Evolutionary conservation across 2,113 vertebrate genomes (phyloP).

Genomic region (Phoenicopterus ruber): DNA sequence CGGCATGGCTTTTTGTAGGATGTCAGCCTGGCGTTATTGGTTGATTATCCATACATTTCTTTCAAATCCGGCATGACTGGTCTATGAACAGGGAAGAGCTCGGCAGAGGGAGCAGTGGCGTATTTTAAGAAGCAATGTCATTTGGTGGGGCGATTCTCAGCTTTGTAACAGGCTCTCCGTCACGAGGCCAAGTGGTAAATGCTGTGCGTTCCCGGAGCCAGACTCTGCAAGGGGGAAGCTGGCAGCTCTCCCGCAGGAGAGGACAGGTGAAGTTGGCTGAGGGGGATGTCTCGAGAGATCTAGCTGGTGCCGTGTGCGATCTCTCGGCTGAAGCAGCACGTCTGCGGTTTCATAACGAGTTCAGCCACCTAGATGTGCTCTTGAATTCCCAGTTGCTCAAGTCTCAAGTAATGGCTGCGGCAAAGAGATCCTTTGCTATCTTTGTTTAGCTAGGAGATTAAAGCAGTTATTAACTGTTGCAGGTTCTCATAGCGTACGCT

Average conservation of each 20-base stretch:
- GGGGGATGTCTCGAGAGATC: background rate
- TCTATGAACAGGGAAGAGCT: background rate
- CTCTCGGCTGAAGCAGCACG: rapidly evolving
- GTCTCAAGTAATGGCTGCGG: background rate
- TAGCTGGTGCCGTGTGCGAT: rapidly evolving
- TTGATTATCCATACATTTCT: background rate
- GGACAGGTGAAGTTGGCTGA: background rate
- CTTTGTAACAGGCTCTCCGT: background rate
- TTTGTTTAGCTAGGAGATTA: background rate
- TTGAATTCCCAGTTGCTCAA: background rate
- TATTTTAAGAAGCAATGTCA: background rate
- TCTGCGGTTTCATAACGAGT: background rate
- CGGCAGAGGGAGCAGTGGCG: background rate
- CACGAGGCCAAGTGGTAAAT: background rate
- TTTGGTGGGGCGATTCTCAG: background rate
- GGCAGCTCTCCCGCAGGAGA: background rate
- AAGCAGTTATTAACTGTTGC: background rate
- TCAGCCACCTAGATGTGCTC: background rate
- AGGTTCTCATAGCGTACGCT: background rate
- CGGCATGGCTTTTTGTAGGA: background rate
- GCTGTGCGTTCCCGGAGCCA: background rate
- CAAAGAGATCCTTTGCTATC: background rate
- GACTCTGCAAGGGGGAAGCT: background rate
- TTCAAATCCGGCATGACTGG: background rate
- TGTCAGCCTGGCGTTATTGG: background rate